These are phyloP conservation scores for Istiophorus platypterus DNA, from an alignment of 2,113 vertebrate genomes.

Conservation along the genomic window DNA sequence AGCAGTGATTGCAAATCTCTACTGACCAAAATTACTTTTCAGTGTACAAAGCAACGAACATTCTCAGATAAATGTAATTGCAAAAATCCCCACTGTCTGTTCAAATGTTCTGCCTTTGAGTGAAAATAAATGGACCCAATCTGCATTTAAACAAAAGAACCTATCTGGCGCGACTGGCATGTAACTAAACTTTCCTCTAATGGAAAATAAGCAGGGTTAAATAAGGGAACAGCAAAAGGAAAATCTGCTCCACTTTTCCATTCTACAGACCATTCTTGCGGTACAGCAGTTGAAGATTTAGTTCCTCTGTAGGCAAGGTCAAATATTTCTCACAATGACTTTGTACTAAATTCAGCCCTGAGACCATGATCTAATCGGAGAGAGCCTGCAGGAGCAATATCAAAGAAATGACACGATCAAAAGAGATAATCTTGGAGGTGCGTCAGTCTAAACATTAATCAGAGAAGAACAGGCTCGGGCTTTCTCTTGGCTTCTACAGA, in stretches of 20 bases:
- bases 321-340: slow-evolving; percentile 61
- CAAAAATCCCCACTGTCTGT: slow-evolving; percentile 66
- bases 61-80: slow-evolving; percentile 80
- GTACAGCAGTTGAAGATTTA: slow-evolving; percentile 37
- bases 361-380: slow-evolving; percentile 60
- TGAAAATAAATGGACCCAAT: slow-evolving; percentile 67
- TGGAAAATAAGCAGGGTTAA: slow-evolving; percentile 53
- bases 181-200: slow-evolving; percentile 42
- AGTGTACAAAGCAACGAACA: slow-evolving; percentile 64
- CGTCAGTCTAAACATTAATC: slow-evolving; percentile 74
- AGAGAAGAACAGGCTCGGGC: slow-evolving; percentile 51
- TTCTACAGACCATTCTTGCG: not conserved
- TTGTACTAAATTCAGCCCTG: slow-evolving; percentile 50
- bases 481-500: slow-evolving; percentile 61
- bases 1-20: slow-evolving; percentile 59
- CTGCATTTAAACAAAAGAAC: slow-evolving; percentile 72
- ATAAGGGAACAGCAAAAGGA: slow-evolving; percentile 3
- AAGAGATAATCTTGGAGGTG: slow-evolving; percentile 73
- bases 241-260: slow-evolving; percentile 8
- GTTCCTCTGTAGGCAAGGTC: slow-evolving; percentile 52
- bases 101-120: slow-evolving; percentile 58
- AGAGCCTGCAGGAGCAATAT: slow-evolving; percentile 66
- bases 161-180: slow-evolving; percentile 58
- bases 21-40: slow-evolving; percentile 72
- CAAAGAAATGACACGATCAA: slow-evolving; percentile 74